Base-by-base conservation (phyloP, 2,113 vertebrate species). In the Piliocolobus tephrosceles region DNA sequence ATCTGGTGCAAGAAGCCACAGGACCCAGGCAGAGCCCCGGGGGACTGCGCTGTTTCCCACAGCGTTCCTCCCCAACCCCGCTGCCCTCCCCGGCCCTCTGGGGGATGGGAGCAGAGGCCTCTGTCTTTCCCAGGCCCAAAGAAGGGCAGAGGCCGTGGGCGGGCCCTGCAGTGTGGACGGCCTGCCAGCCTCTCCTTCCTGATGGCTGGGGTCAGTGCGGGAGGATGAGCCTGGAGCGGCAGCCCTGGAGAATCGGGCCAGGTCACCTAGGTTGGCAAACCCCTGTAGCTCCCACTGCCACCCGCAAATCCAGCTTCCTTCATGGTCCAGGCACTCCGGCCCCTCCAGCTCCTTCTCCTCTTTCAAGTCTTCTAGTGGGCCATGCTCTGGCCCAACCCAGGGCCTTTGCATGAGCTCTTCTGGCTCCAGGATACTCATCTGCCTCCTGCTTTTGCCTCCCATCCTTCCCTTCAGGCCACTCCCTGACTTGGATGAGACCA, bases 71-170 rank as follows among this genome's bases (percentile, higher is more conserved):
- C 43, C 10, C 3, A 3, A 27, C 73, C 93, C 23, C 0, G 5
- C 0, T 64, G 90, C 90, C 79, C 91, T 35, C 52, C 13, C 5
- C 0, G 38, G 87, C 38, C 70, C 89, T 66, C 76, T 16, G n/a
- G 91, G 94, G 82, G 50, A 45, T 14, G 70, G 78, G 84, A 57
- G 88, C 47, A 27, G 43, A 22, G 20, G 25, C 45, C 0, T n/a
- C 52, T 88, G 87, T 25, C 17, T 80, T 97, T 94, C 95, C 96
- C 96, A 97, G 96, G 94, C 88, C 88, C 70, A 1, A 7, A 40
- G 88, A 43, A 91, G 79, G 88, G 83, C 88, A 91, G 88, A 55
- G 91, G 85, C 82, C 57, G 57, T 17, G 52, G 82, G 89, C 7
- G 70, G 89, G 76, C 83, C 76, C 20, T n/a, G 61, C 0, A 0